phyloP scores from a whole-genome alignment of 2,113 vertebrate genomes.

The Indicator indicator region DNA sequence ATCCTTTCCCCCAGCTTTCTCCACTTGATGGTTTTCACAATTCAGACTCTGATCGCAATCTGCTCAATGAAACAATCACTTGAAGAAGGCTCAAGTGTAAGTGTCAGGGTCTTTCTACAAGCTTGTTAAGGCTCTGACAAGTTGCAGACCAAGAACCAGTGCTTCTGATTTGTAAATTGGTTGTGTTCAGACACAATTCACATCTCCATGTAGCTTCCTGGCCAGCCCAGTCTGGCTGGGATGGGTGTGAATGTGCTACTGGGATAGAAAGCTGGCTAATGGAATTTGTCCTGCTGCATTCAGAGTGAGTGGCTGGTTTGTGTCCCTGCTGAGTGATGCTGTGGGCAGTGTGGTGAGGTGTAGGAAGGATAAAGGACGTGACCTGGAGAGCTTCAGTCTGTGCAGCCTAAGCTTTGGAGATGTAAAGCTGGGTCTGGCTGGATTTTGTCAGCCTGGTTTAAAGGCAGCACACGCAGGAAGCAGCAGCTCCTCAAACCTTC shows the following conservation, averaged over 20 bases:
- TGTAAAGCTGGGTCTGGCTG: accelerated
- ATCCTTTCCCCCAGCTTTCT: neutral
- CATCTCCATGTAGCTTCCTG: neutral
- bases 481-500: neutral
- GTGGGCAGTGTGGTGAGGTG: too few relatives aligned
- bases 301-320: neutral
- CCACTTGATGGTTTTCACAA: neutral
- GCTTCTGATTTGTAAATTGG: neutral
- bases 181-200: neutral
- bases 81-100: neutral
- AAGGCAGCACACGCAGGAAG: neutral
- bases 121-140: neutral
- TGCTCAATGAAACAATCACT: neutral
- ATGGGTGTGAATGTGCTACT: neutral
- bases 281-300: accelerated
- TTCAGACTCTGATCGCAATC: neutral
- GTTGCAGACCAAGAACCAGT: neutral
- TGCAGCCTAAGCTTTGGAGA: accelerated
- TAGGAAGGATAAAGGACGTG: neutral
- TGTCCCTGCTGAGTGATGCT: too few relatives aligned
- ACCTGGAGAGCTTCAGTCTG: neutral
- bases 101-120: neutral
- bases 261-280: neutral
- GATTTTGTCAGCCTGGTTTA: neutral
- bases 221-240: accelerated